Conservation (phyloP, 2,888 invertebrate genomes). For the Acleris sparsana region DNA sequence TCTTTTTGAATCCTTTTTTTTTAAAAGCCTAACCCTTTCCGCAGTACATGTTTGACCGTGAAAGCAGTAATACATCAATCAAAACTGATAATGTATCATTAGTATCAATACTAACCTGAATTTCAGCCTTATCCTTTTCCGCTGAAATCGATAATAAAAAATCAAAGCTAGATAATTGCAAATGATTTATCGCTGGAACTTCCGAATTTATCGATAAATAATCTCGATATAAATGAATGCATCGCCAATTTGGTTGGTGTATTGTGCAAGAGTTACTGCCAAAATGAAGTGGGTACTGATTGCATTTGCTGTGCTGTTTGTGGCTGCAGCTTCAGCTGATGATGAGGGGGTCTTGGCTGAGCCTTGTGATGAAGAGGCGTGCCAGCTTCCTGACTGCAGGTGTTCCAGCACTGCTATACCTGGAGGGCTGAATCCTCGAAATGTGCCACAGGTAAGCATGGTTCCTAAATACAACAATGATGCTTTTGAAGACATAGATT, state of each 20-base stretch:
- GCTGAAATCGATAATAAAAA: neutral
- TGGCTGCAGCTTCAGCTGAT: conserved; percentile 11
- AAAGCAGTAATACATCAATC: too few species aligned
- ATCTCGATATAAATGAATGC: conserved; percentile 23
- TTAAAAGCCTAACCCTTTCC: too few species aligned
- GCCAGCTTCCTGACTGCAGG: conserved; percentile 67
- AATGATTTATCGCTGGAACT: neutral
- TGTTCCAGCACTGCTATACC: conserved; percentile 70
- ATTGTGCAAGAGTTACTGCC: conserved; percentile 9
- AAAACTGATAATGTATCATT: too few species aligned
- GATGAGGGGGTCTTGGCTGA: conserved; percentile 38
- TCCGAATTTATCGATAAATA: neutral
- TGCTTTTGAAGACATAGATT: too few species aligned
- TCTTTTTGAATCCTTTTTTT: too few species aligned
- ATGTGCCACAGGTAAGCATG: conserved; percentile 69
- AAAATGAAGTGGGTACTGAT: conserved; percentile 25
- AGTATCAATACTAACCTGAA: too few species aligned
- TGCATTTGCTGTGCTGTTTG: conserved; percentile 13
- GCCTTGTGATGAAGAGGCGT: conserved; percentile 48
- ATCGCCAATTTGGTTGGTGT: neutral
- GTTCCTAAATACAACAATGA: too few species aligned
- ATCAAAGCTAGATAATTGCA: conserved; percentile 15
- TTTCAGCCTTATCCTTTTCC: neutral
- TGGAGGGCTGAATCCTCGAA: conserved; percentile 51
- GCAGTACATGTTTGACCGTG: too few species aligned